phyloP scores from a whole-genome alignment of 2,888 invertebrate species.

The Pollenia amentaria region DNA sequence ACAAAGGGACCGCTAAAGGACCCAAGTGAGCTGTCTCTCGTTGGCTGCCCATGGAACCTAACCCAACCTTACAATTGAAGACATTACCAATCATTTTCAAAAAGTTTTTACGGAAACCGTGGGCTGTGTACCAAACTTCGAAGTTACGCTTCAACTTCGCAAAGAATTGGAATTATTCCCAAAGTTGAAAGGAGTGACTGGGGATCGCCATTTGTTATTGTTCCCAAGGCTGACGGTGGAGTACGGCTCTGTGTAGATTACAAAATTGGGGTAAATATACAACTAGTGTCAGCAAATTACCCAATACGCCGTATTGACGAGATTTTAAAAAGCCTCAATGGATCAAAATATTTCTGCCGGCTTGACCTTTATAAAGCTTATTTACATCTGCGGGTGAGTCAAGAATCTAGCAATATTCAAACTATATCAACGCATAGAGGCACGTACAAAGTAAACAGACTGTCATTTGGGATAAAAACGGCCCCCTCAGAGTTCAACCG shows the following conservation, averaged over 20 bases:
- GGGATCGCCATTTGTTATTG: slow-evolving; percentile 36
- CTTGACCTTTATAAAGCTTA: slow-evolving; percentile 69
- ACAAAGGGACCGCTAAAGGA: too few relatives aligned
- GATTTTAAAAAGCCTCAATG: slow-evolving; percentile 64
- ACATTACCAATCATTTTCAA: slow-evolving; percentile 14
- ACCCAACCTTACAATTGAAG: neutral
- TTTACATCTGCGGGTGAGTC: slow-evolving; percentile 56
- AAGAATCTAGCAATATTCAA: slow-evolving; percentile 61
- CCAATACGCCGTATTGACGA: slow-evolving; percentile 66
- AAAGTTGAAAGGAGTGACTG: slow-evolving; percentile 54
- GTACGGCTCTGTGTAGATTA: slow-evolving; percentile 33
- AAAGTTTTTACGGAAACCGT: slow-evolving; percentile 48
- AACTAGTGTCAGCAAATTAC: slow-evolving; percentile 41
- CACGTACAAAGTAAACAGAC: too few relatives aligned
- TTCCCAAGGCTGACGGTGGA: slow-evolving; percentile 3
- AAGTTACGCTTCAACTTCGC: slow-evolving; percentile 45
- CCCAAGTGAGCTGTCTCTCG: too few relatives aligned
- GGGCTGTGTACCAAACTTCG: slow-evolving; percentile 42
- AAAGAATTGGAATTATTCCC: too few relatives aligned
- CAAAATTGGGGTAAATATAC: slow-evolving; percentile 43
- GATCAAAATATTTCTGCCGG: slow-evolving; percentile 61
- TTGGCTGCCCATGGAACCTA: too few relatives aligned
- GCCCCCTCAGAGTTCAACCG: too few relatives aligned
- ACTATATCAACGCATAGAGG: slow-evolving; percentile 65
- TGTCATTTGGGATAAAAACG: too few relatives aligned